A percentile compares a stretch with the other conserved stretches of the same genome.
These are phyloP conservation scores for Eilema sororculum DNA, from an alignment of 2,888 invertebrate genomes.

Conservation along the genomic window DNA sequence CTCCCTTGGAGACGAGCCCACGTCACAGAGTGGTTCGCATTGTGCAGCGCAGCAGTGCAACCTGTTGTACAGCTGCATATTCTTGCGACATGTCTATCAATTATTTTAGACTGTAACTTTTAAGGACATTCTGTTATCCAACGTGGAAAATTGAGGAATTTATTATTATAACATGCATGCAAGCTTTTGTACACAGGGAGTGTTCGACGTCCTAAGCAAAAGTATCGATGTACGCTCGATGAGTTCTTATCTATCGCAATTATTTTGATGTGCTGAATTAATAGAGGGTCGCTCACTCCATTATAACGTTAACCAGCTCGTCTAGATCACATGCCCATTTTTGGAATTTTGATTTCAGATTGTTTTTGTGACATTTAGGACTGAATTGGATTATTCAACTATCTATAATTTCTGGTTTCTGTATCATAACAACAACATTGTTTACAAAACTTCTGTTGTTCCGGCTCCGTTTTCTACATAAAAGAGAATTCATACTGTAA, in stretches of 20 bases:
- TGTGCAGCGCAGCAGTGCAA: constrained; percentile 26
- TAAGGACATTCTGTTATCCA: constrained; percentile 5
- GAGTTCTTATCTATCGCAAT: not conserved
- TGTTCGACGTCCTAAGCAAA: not conserved
- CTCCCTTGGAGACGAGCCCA: constrained; percentile 27
- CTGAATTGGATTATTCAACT: not conserved
- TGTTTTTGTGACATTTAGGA: constrained; percentile 3
- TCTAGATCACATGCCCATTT: not conserved
- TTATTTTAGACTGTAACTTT: constrained; percentile 35
- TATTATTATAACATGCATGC: not conserved
- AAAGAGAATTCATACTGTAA: too few species aligned
- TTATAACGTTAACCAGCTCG: not conserved
- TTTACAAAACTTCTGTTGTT: too few species aligned
- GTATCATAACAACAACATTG: too few species aligned
- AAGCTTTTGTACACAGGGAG: not conserved
- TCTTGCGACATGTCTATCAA: constrained; percentile 19
- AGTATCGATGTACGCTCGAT: constrained; percentile 11
- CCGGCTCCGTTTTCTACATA: too few species aligned
- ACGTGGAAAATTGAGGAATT: constrained; percentile 16
- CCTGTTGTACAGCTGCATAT: constrained; percentile 27
- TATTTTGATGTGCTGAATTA: not conserved
- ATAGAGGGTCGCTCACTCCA: not conserved
- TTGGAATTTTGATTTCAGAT: not conserved
- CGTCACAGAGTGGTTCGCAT: constrained; percentile 41
- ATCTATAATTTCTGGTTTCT: not conserved